Percentiles rank a stretch among this genome's conserved stretches.
Conservation (phyloP, 2,888 invertebrate genomes). For the Cerastis rubricosa region DNA sequence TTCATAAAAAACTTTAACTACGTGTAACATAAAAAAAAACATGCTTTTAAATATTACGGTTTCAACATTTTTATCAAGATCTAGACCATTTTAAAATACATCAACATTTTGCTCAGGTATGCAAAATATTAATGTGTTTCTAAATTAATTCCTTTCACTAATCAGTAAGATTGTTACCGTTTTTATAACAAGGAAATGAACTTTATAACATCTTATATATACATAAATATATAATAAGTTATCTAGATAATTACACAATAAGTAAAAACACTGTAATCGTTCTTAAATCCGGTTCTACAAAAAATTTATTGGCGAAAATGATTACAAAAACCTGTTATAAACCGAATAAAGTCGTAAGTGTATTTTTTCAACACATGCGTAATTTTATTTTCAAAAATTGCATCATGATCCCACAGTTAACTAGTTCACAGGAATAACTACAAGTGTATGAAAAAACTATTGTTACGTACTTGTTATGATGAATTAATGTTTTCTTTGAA, state of each 20-base stretch:
- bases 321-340: constrained; percentile 29
- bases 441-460: constrained; percentile 40
- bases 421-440: constrained; percentile 45
- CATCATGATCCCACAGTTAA: constrained; percentile 46
- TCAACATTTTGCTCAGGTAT: not conserved
- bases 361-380: constrained; percentile 20
- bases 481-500: constrained; percentile 48
- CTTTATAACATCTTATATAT: not conserved
- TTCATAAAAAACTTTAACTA: not conserved
- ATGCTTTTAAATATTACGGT: not conserved
- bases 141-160: constrained; percentile 13
- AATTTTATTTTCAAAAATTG: constrained; percentile 50
- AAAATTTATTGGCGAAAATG: constrained; percentile 19
- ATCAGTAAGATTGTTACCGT: not conserved
- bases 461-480: constrained; percentile 31
- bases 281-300: constrained; percentile 36
- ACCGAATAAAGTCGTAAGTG: constrained; percentile 27
- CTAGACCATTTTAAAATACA: not conserved
- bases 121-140: constrained; percentile 14
- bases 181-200: constrained; percentile 30
- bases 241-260: constrained; percentile 4
- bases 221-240: constrained; percentile 11
- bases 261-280: constrained; percentile 16
- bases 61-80: not conserved
- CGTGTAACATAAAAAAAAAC: not conserved